Base-by-base conservation (phyloP, 2,888 invertebrate genomes). In the Sinodicranocentrus sp. region DNA sequence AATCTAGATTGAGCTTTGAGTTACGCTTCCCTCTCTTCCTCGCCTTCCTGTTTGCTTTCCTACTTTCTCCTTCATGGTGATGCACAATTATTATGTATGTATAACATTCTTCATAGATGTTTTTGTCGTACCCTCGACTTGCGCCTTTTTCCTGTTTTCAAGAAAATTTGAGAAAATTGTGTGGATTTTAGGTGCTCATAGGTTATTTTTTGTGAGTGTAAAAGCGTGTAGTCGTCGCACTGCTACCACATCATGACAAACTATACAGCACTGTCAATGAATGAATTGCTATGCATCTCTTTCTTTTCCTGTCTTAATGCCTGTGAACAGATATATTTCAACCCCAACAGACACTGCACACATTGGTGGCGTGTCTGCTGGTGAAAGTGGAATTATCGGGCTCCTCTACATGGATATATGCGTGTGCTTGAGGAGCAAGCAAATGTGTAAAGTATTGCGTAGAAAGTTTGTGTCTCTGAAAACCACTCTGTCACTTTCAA, bases 1-100 rank as follows among this genome's bases (percentile, higher is more conserved):
- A 80, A 80, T 73, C 80, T 80, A 72, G 72, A 80, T 72, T 80
- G 80, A 72, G 73, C 72, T 67, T 70, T 72, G 59, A 80, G 65
- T 63, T 79, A 65, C 65, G 39, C 33, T 25, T n/a, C 52, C 25
- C 28, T 67, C 68, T 6, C 26, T 48, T 26, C 8, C 23, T 17
- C 26, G 52, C 26, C 52, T 68, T 57, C 52, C 52, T 48, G 25
- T 21, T 19, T 44, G n/a, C 48, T 48, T 48, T 10, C 8, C 5
- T 48, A n/a, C 57, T 57, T 57, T 57, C 57, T 48, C 48, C 48
- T 10, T 48, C 48, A n/a, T n/a, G 48, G 48, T 48, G 48, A 48
- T 48, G 33, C 33, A 10, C 48, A 39, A 39, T n/a, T 48, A 48
- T n/a, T 10, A 48, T 3, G n/a, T n/a, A 48, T 48, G 48, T n/a